Evolutionary conservation across 2,797 vertebrate species (phyloP), one percentile per base, ranked within the genome.

Genomic region (Echeneis naucrates): DNA sequence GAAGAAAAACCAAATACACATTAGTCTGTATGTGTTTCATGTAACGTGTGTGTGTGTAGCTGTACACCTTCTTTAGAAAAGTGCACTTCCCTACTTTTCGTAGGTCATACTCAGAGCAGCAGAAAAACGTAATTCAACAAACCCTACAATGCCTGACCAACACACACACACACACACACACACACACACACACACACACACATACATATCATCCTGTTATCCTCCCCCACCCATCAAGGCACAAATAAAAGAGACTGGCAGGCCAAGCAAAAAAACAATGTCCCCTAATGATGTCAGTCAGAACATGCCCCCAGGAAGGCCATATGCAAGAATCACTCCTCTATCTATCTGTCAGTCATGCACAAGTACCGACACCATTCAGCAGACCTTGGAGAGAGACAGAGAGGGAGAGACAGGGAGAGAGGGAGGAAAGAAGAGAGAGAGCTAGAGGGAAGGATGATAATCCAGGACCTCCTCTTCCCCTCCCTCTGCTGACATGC

Each of bases 401-500:
- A 80, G n/a, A 63, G 12, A 59, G 14, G 32, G 61, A 72, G 60
- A 48, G 4, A 71, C 50, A 30, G 66, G 68, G 56, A 54, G 56
- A 40, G 68, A 76, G 65, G 44, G 47, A 80, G 55, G 65, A 37
- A 75, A 72, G 71, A 62, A 60, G 58, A 57, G 70, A 61, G 55
- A 78, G 81, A 78, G 80, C 0, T 52, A 77, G 80, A 76, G 76
- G 71, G 67, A 78, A 67, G 74, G 80, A 73, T 89, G 92, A 90
- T 64, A 70, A 81, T 92, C 92, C 83, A 80, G 77, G 70, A 78
- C 76, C 73, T 85, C 87, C 88, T 92, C 88, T 89, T 90, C 88
- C 86, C 84, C 87, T 89, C 89, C 88, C 93, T 94, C 94, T 92
- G 95, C 96, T 95, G 82, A 95, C 98, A 99, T 99, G 98, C 98